Evolutionary conservation across 1,140 invertebrate species (phyloP).

Genomic region (Drosophila ogumai): DNA sequence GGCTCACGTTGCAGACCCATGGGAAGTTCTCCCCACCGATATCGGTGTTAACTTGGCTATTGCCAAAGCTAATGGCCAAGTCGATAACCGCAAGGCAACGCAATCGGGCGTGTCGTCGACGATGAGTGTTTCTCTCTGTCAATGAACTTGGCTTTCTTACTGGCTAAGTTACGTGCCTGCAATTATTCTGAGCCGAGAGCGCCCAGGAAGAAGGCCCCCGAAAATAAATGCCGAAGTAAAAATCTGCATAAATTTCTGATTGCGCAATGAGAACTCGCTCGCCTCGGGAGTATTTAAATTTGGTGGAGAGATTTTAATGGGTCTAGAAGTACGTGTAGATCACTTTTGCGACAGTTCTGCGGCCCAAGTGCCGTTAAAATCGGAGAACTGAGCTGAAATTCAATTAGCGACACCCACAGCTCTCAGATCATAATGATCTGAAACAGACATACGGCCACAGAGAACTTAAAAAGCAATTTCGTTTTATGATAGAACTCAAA

Average conservation of each 20-base stretch:
- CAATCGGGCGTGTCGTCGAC: conserved; percentile 73
- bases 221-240: conserved; percentile 13
- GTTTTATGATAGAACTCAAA: conserved; percentile 74
- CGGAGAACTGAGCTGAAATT: conserved; percentile 62
- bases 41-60: conserved; percentile 45
- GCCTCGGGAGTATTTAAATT: conserved; percentile 19
- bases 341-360: conserved; percentile 40
- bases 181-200: conserved; percentile 62
- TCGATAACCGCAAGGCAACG: conserved; percentile 55
- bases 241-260: conserved; percentile 57
- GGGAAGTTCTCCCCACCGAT: conserved; percentile 5
- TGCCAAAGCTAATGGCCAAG: conserved; percentile 62
- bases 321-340: conserved; percentile 42
- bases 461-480: conserved; percentile 74
- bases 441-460: conserved; percentile 5
- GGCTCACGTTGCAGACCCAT: conserved; percentile 25
- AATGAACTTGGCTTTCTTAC: conserved; percentile 64
- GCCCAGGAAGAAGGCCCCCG: conserved; percentile 7
- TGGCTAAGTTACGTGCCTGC: conserved; percentile 63
- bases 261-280: conserved; percentile 57
- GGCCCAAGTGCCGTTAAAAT: conserved; percentile 60
- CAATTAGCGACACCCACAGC: conserved; percentile 77
- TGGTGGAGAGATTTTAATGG: conserved; percentile 33
- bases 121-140: conserved; percentile 53
- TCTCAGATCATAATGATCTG: conserved; percentile 34